Base-by-base conservation (phyloP, 2,888 invertebrate genomes). In the Caenorhabditis sp. region DNA sequence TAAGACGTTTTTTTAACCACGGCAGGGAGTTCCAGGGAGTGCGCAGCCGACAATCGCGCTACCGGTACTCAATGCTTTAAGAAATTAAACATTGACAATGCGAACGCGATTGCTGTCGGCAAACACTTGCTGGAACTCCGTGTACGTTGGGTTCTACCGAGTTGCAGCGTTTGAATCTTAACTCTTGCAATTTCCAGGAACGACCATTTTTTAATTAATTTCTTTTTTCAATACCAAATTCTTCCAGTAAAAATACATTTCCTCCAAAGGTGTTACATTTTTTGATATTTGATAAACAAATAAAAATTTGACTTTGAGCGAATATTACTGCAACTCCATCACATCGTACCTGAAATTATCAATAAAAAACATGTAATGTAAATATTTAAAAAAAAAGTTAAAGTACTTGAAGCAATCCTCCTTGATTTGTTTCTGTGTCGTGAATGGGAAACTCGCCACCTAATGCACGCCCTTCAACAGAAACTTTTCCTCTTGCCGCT, bases 301-400 rank as follows among this genome's bases (percentile, higher is more conserved):
- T 97, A 94, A 99, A 99, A 94, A 98, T 98, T 98, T 99, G 98
- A 95, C 97, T 97, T 93, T 97, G 97, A 91, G 97, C 97, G 94
- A 99, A 98, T 91, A 98, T 95, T 89, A 99, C 95, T 90, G 97
- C 97, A 91, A 99, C 97, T 92, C 99, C 99, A 93, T 99, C 98
- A 95, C 99, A 97, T 94, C 98, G 98, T 92, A 91, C 91, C 83
- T 85, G 15, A 55, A 68, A 37, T n/a, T n/a, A n/a, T 11, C 35
- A 37, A n/a, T 22, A 15, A 44, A 26, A 8, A 26, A n/a, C n/a
- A n/a, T n/a, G n/a, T n/a, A n/a, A n/a, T n/a, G 3, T 47, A 26
- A 13, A 4, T 9, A 11, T 11, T 50, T 40, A 51, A 8, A 50
- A 9, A 28, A 1, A n/a, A 44, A 5, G 15, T 1, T 20, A 0